A percentile compares a stretch with the other conserved stretches of the same genome.
These are phyloP conservation scores for Notoglanidium macrostoma DNA, from an alignment of 2,797 vertebrate species.

Conservation along the genomic window DNA sequence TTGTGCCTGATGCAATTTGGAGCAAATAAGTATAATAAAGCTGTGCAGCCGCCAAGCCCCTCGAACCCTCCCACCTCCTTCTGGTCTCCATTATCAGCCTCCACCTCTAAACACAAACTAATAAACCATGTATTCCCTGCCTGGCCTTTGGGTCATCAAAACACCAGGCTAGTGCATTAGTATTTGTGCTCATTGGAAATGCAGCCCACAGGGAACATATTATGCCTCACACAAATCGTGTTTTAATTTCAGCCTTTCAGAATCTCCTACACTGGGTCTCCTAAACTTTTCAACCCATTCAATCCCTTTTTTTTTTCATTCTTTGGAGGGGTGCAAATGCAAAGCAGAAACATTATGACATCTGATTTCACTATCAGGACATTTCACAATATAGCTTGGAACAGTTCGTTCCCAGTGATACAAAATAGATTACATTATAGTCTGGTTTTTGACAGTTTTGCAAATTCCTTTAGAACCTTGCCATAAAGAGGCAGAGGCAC, in stretches of 20 bases:
- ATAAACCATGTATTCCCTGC: slow-evolving; percentile 29
- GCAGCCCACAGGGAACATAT: slow-evolving; percentile 36
- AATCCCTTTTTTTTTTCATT: neutral
- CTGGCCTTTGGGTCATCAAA: slow-evolving; percentile 43
- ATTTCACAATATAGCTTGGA: no score
- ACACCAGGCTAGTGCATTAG: slow-evolving; percentile 40
- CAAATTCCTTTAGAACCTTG: neutral
- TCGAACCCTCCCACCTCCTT: slow-evolving; percentile 1
- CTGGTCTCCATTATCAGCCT: slow-evolving; percentile 21
- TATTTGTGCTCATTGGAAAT: slow-evolving; percentile 22
- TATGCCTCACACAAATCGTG: slow-evolving; percentile 61
- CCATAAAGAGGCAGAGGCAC: neutral
- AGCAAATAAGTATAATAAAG: slow-evolving; percentile 30
- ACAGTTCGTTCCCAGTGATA: neutral
- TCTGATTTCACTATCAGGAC: neutral
- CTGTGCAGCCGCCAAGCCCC: neutral
- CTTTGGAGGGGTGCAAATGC: neutral
- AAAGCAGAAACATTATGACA: neutral
- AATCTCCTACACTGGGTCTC: slow-evolving; percentile 67
- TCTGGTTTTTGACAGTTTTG: neutral
- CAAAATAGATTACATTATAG: neutral
- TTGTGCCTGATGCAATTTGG: slow-evolving; percentile 35
- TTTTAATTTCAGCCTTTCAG: slow-evolving; percentile 71
- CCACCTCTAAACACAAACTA: slow-evolving; percentile 39
- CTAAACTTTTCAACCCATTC: slow-evolving; percentile 62